Percentiles rank a stretch among this genome's conserved stretches.
phyloP scores from a whole-genome alignment of 2,888 invertebrate species.

The Ditula angustiorana region DNA sequence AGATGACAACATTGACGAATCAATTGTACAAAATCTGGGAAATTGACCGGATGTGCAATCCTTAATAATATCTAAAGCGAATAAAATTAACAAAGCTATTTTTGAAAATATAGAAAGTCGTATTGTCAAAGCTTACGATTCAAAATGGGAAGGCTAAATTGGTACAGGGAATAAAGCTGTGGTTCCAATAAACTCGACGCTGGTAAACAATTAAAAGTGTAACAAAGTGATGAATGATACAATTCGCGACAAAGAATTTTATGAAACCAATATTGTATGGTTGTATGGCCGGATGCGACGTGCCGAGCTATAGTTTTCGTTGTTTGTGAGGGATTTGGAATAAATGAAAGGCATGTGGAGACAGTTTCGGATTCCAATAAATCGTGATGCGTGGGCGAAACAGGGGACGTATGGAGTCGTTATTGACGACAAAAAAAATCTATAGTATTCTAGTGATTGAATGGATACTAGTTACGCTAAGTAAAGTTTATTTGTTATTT shows the following conservation, averaged over 20 bases:
- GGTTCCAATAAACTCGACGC: constrained; percentile 44
- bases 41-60: constrained; percentile 58
- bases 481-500: too few species aligned
- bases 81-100: constrained; percentile 17
- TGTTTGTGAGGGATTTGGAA: constrained; percentile 67
- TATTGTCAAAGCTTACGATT: constrained; percentile 6
- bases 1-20: constrained; percentile 44
- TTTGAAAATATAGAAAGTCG: constrained; percentile 1
- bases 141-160: constrained; percentile 12
- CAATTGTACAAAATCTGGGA: constrained; percentile 58
- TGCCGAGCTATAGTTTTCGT: constrained; percentile 60
- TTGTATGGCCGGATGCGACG: constrained; percentile 69
- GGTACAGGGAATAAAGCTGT: constrained; percentile 27
- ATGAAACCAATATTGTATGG: constrained; percentile 51
- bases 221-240: constrained; percentile 47
- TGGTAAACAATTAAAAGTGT: constrained; percentile 41
- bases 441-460: too few species aligned
- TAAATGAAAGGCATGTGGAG: constrained; percentile 74
- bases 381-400: constrained; percentile 74
- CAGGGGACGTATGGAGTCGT: constrained; percentile 50
- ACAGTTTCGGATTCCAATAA: constrained; percentile 81
- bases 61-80: constrained; percentile 38
- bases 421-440: background rate
- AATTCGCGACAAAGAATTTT: constrained; percentile 52
- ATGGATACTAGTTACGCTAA: too few species aligned